These are phyloP conservation scores for Pterocles gutturalis DNA, from an alignment of 2,113 vertebrate genomes.

Conservation along the genomic window DNA sequence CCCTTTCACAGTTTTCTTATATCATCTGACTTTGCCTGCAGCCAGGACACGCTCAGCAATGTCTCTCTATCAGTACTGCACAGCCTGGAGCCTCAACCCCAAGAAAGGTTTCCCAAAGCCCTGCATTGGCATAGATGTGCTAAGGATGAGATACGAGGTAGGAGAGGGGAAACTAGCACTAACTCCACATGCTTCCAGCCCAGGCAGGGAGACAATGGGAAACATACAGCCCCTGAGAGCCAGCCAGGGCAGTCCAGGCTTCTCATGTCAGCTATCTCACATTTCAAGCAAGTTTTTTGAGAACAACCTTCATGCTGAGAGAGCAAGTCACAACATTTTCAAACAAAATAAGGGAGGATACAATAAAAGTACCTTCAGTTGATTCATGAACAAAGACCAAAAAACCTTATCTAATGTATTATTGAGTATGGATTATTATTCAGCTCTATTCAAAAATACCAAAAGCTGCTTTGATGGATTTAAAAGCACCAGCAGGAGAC, in stretches of 20 bases:
- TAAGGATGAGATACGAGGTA: background rate
- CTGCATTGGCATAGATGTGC: rapidly evolving
- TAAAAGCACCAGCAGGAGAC: slow-evolving; percentile 9
- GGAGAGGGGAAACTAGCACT: background rate
- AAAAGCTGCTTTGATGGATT: slow-evolving; percentile 21
- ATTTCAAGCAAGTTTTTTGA: background rate
- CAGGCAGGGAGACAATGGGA: background rate
- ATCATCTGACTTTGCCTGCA: background rate
- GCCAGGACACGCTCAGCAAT: background rate
- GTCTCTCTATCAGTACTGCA: background rate
- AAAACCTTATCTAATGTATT: background rate
- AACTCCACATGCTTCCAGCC: background rate
- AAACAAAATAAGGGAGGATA: background rate
- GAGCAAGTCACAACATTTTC: background rate
- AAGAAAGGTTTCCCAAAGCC: background rate
- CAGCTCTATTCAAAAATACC: background rate
- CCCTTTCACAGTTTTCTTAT: background rate
- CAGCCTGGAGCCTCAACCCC: background rate
- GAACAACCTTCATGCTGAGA: background rate
- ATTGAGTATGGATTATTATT: slow-evolving; percentile 1
- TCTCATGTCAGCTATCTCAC: background rate
- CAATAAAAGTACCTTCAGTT: background rate
- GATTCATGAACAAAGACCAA: background rate
- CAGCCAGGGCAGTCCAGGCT: background rate
- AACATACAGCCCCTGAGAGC: background rate